phyloP scores from a whole-genome alignment of 2,113 vertebrate genomes.

The Eretmochelys imbricata region DNA sequence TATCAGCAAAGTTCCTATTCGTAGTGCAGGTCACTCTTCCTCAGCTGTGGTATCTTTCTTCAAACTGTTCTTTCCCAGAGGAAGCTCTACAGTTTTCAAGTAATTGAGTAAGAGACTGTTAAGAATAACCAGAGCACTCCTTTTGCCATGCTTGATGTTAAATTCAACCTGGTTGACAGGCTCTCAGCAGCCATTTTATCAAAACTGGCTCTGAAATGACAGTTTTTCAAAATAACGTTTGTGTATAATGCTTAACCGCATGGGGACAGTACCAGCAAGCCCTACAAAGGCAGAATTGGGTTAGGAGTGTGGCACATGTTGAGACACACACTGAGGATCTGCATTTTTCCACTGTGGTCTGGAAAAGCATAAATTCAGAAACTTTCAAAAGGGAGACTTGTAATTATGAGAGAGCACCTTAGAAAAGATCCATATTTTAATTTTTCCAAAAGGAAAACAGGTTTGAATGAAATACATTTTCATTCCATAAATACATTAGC shows the following conservation, averaged over 20 bases:
- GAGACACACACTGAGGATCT: not conserved
- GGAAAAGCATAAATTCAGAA: not conserved
- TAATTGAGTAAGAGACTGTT: too few species aligned
- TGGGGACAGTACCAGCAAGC: not conserved
- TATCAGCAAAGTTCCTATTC: not conserved
- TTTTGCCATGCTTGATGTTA: not conserved
- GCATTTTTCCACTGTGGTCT: not conserved
- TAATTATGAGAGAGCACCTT: not conserved
- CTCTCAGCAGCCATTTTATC: not conserved
- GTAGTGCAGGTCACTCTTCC: too few species aligned
- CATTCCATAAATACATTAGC: conserved; percentile 84
- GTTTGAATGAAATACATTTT: conserved; percentile 74
- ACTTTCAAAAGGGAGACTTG: not conserved
- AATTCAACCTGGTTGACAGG: not conserved
- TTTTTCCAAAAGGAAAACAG: conserved; percentile 75
- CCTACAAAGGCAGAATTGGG: not conserved
- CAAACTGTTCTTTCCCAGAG: not conserved
- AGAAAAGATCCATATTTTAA: conserved; percentile 71
- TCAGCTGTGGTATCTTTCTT: not conserved
- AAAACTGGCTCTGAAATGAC: too few species aligned
- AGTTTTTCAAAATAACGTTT: not conserved
- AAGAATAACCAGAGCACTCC: too few species aligned
- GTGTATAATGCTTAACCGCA: not conserved
- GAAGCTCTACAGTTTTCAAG: not conserved
- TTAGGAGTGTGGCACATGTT: not conserved